Base-by-base conservation (phyloP, 1,140 invertebrate species). In the Teleogryllus occipitalis region DNA sequence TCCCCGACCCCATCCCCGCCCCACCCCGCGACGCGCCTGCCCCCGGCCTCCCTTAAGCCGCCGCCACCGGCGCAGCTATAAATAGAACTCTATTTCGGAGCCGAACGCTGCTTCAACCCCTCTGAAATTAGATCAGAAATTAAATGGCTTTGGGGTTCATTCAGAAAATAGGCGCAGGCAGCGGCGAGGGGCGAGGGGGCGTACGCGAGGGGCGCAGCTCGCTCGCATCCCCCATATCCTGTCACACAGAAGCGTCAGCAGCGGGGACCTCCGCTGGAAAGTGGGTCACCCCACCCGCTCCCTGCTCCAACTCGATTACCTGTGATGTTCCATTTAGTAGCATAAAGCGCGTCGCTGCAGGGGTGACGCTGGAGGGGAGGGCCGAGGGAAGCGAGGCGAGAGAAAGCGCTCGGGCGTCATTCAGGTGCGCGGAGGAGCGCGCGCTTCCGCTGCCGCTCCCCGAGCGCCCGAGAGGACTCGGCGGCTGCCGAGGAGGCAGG, bases 131-230 rank as follows among this genome's bases (percentile, higher is more conserved):
- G 10, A 65, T 65, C 54, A 65, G 54, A 65, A 65, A 65, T 54
- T 54, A 65, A 65, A 65, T 65, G 54, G 54, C 54, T 65, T 65
- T 65, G 54, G 49, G 49, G 54, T 65, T 65, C 54, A 65, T 65
- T 65, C 54, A 65, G 0, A 10, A 65, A 65, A 18, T 18, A 65
- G n/a, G 27, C 27, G 27, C 27, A 5, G 27, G 27, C 27, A 39
- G 27, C 27, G 27, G 27, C 27, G 27, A 39, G 5, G 27, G 27
- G 27, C 27, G 27, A 39, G 27, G 27, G 27, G 27, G 1, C 27
- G 27, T 39, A 39, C 27, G 27, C 27, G 27, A 39, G 27, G 27
- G 27, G 27, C 27, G 27, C 27, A 1, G 27, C 27, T 39, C 27
- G 27, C 27, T 39, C 27, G 27, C 27, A 39, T 14, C 54, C 54